Evolutionary conservation across 2,797 vertebrate genomes (phyloP).

Genomic region (Poeciliopsis infans): DNA sequence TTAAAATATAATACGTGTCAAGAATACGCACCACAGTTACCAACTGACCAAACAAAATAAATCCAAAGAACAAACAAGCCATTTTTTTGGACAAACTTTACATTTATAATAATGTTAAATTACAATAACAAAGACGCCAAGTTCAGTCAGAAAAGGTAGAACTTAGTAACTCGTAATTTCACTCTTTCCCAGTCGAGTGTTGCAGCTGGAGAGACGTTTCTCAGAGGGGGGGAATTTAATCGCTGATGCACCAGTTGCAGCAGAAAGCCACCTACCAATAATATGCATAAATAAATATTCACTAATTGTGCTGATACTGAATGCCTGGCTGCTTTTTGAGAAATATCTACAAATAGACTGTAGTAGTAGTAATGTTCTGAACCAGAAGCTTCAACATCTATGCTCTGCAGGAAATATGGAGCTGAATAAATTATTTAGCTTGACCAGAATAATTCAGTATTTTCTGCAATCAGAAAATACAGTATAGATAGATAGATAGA

Average conservation of each 20-base stretch:
- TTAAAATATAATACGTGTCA: too few species aligned
- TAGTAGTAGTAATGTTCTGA: conserved; percentile 15
- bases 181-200: conserved; percentile 39
- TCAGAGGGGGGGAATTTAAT: conserved; percentile 45
- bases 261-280: conserved; percentile 39
- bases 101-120: too few species aligned
- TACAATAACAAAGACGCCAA: neutral
- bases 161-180: conserved; percentile 1
- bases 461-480: neutral
- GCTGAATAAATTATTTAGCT: neutral
- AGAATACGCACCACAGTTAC: too few species aligned
- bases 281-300: conserved; percentile 63
- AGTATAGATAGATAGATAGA: too few species aligned
- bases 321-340: conserved; percentile 12
- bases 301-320: conserved; percentile 44
- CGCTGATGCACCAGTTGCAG: conserved; percentile 53
- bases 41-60: too few species aligned
- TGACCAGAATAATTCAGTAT: neutral
- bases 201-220: conserved; percentile 25
- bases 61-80: too few species aligned
- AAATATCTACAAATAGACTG: conserved; percentile 20
- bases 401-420: neutral
- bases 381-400: conserved; percentile 11
- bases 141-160: neutral
- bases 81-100: too few species aligned